phyloP scores from a whole-genome alignment of 2,113 vertebrate genomes.

The Herpailurus yagouaroundi region DNA sequence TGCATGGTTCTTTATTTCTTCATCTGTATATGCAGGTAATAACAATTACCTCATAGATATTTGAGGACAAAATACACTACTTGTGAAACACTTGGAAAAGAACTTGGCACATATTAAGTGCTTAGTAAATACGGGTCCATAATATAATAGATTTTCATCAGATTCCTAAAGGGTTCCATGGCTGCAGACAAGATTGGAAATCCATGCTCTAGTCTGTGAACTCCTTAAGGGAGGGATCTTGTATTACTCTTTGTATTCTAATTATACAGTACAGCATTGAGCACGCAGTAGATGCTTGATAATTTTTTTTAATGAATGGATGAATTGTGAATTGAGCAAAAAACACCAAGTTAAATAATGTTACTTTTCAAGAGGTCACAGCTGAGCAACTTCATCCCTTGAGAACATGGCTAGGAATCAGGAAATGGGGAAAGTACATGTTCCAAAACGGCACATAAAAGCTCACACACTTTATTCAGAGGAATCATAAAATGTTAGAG shows the following conservation, averaged over 20 bases:
- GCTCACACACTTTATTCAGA: neutral
- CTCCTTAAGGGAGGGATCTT: neutral
- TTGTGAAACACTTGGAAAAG: slow-evolving; percentile 1
- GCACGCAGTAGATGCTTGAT: neutral
- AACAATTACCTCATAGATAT: neutral
- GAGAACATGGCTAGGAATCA: slow-evolving; percentile 37
- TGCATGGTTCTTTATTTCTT: neutral
- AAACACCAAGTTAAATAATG: slow-evolving; percentile 30
- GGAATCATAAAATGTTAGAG: neutral
- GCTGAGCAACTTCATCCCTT: neutral
- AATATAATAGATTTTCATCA: slow-evolving; percentile 3
- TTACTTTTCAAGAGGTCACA: slow-evolving; percentile 39
- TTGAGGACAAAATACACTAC: neutral
- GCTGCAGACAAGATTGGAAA: neutral
- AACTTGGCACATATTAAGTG: neutral
- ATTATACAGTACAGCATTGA: neutral
- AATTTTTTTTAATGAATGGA: slow-evolving; percentile 38
- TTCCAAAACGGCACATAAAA: neutral
- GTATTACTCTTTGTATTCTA: neutral
- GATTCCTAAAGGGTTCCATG: neutral
- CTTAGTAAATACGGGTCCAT: slow-evolving; percentile 16
- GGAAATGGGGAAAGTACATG: slow-evolving; percentile 18
- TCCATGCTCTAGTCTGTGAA: neutral
- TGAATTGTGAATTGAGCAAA: neutral
- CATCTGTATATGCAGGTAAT: neutral